phyloP scores from a whole-genome alignment of 1,140 invertebrate species.

The Zaprionus inermis region DNA sequence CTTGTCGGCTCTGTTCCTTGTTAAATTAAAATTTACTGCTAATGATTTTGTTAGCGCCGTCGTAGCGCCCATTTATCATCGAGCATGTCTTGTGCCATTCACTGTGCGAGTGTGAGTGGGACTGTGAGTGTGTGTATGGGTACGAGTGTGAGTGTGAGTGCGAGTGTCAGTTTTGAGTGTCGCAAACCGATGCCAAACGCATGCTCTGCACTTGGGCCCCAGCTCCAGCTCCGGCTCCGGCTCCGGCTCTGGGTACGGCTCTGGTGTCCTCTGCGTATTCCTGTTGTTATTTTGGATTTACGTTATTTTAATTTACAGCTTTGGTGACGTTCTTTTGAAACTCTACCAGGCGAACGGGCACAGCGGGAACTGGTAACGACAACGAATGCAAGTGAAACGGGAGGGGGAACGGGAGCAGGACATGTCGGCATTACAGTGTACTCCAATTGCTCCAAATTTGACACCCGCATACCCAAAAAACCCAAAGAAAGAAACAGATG shows the following conservation, averaged over 20 bases:
- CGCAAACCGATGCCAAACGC: constrained; percentile 73
- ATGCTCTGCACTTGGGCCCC: constrained; percentile 35
- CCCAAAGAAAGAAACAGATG: background rate
- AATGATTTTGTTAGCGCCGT: constrained; percentile 73
- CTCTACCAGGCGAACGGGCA: constrained; percentile 34
- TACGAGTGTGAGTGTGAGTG: background rate
- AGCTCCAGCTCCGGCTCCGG: constrained; percentile 6
- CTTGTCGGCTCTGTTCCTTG: background rate
- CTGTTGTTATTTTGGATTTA: constrained; percentile 54
- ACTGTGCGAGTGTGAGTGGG: background rate
- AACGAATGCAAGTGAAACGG: constrained; percentile 22
- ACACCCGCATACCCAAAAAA: constrained; percentile 7
- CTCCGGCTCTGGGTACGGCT: background rate
- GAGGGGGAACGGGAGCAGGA: constrained; percentile 26
- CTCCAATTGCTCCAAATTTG: constrained; percentile 6
- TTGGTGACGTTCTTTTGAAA: constrained; percentile 67
- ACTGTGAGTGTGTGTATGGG: background rate
- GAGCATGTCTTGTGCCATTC: constrained; percentile 21
- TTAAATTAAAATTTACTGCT: constrained; percentile 72
- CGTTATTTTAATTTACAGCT: constrained; percentile 79
- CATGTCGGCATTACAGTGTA: constrained; percentile 11
- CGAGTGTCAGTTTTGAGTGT: constrained; percentile 16
- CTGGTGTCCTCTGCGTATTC: constrained; percentile 3
- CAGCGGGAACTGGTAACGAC: background rate
- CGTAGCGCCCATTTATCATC: constrained; percentile 66